Percentiles rank a stretch among this genome's conserved stretches.
Evolutionary conservation across 2,113 vertebrate genomes (phyloP).

Genomic region (Phyllostomus discolor): DNA sequence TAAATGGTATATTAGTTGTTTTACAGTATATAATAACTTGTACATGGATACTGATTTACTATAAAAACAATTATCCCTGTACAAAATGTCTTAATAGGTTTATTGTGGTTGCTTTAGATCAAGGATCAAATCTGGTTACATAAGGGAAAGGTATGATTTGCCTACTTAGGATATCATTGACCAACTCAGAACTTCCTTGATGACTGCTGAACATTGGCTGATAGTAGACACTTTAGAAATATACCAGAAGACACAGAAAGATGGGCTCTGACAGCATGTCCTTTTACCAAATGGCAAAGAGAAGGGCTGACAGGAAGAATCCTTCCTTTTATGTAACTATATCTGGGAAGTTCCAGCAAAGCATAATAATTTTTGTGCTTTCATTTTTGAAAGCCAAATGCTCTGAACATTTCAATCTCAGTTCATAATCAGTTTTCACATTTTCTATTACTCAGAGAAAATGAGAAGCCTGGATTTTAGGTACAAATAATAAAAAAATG

Average conservation of each 20-base stretch:
- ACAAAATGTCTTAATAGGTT: conserved; percentile 52
- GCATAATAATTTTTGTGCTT: neutral
- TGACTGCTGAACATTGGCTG: neutral
- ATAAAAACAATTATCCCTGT: conserved; percentile 47
- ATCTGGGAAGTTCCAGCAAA: neutral
- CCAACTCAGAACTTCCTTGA: neutral
- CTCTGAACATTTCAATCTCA: neutral
- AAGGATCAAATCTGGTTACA: conserved; percentile 66
- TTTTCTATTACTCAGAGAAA: conserved; percentile 53
- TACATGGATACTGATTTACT: conserved; percentile 63
- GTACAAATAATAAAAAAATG: conserved; percentile 28
- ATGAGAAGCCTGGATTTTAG: conserved; percentile 21
- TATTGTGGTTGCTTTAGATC: conserved; percentile 66
- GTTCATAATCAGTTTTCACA: conserved; percentile 27
- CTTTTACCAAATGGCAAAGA: neutral
- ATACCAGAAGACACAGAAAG: neutral
- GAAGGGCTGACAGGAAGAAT: neutral
- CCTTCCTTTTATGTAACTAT: neutral
- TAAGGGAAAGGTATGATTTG: neutral
- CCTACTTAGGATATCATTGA: neutral
- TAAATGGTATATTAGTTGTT: conserved; percentile 58
- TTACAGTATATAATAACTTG: conserved; percentile 70
- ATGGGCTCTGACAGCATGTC: neutral
- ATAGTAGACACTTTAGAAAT: neutral
- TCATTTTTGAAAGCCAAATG: conserved; percentile 38